Percentiles rank a stretch among this genome's conserved stretches.
phyloP scores from a whole-genome alignment of 2,888 invertebrate species.

The Seira ritae region DNA sequence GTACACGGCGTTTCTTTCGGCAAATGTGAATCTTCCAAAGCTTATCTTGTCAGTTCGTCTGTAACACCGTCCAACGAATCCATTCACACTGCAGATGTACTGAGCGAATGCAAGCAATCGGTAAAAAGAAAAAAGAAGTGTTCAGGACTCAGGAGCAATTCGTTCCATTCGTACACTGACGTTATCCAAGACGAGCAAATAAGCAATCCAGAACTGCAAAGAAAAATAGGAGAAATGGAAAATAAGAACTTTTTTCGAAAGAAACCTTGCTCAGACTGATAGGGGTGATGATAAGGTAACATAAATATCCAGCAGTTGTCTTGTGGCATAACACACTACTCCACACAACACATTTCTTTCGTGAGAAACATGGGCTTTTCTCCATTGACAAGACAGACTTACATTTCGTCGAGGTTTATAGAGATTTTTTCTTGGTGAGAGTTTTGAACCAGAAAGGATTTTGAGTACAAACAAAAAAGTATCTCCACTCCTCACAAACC shows the following conservation, averaged over 20 bases:
- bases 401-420: too few relatives aligned
- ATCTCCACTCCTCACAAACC: too few relatives aligned
- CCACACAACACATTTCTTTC: neutral
- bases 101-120: neutral
- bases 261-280: neutral
- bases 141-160: neutral
- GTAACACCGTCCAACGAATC: slow-evolving; percentile 16
- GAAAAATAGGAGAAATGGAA: slow-evolving; percentile 11
- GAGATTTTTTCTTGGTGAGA: too few relatives aligned
- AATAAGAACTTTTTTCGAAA: neutral
- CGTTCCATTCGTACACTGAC: too few relatives aligned
- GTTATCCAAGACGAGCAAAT: slow-evolving; percentile 11
- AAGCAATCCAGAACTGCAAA: slow-evolving; percentile 38
- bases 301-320: slow-evolving; percentile 35
- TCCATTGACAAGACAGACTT: too few relatives aligned
- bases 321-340: neutral
- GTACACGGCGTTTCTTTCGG: too few relatives aligned
- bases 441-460: too few relatives aligned
- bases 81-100: slow-evolving; percentile 26
- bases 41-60: slow-evolving; percentile 48
- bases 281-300: slow-evolving; percentile 27
- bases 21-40: slow-evolving; percentile 8
- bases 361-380: too few relatives aligned
- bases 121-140: slow-evolving; percentile 18
- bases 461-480: too few relatives aligned